Percentiles rank a stretch among this genome's conserved stretches.
These are phyloP conservation scores for Quadroppia sp. DNA, from an alignment of 2,888 invertebrate species.

Conservation along the genomic window DNA sequence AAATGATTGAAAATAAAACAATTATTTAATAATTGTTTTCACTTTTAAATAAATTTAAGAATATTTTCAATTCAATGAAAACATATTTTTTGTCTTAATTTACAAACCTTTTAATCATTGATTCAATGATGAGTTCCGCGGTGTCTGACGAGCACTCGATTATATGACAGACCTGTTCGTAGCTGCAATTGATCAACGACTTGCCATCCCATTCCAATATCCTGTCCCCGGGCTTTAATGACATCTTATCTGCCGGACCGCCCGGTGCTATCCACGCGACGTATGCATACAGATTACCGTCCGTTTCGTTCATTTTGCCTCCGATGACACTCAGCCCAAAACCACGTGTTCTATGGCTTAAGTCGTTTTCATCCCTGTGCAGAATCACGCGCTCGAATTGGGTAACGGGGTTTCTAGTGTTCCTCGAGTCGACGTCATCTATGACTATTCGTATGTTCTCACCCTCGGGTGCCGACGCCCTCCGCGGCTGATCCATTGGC, in stretches of 20 bases:
- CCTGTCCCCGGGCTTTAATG: conserved; percentile 51
- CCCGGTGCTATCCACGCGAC: conserved; percentile 88
- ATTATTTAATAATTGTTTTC: too few relatives aligned
- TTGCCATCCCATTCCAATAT: conserved; percentile 89
- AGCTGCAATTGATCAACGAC: conserved; percentile 80
- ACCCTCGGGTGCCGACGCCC: conserved; percentile 68
- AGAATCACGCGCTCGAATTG: conserved; percentile 45
- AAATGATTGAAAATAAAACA: too few relatives aligned
- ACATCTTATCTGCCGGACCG: conserved; percentile 75
- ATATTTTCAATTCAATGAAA: too few relatives aligned
- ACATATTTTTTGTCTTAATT: too few relatives aligned
- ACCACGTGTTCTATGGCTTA: conserved; percentile 61
- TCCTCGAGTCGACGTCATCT: conserved; percentile 78
- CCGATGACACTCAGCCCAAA: conserved; percentile 93
- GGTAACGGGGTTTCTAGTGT: conserved; percentile 35
- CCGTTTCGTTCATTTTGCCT: conserved; percentile 72
- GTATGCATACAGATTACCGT: conserved; percentile 80
- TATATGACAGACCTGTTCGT: conserved; percentile 85
- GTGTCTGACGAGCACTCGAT: conserved; percentile 81
- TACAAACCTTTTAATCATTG: conserved; percentile 53
- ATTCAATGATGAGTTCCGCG: conserved; percentile 79
- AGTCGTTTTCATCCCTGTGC: conserved; percentile 44
- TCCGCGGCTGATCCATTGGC: conserved; percentile 44
- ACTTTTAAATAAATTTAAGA: too few relatives aligned
- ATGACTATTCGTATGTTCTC: conserved; percentile 89